Base-by-base conservation (phyloP, 2,113 vertebrate genomes). In the Stomatorhinus ivindoensis region DNA sequence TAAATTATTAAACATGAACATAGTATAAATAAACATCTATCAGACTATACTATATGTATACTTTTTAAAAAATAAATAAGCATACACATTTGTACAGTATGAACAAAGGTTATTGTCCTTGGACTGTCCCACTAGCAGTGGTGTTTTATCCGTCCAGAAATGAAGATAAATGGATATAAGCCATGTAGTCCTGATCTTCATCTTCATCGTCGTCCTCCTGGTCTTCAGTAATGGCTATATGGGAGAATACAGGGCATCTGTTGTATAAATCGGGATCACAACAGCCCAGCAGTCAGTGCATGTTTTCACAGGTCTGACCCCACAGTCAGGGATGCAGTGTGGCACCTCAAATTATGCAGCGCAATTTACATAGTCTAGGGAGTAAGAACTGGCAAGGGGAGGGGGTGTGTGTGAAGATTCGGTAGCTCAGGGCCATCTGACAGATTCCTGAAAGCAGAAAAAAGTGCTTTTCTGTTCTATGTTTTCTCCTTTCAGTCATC, bases 21-120 rank as follows among this genome's bases (percentile, higher is more conserved):
- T 96, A 96, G 94, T 97, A 98, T 97, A 98, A 98, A 98, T 98
- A 97, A 97, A 97, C 95, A 96, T 97, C 96, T 96, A 97, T 94
- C 87, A 95, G 95, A 96, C 95, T 96, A 95, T 95, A 96, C 96
- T 97, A 96, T 94, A 95, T 94, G 96, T 96, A 95, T 96, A 96
- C 93, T 96, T 94, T 89, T 96, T 91, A 94, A 95, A 95, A 96
- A 98, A 97, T 98, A 98, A 98, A 97, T 98, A 97, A 97, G 96
- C 95, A 93, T 96, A 97, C 96, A 96, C 95, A 95, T 96, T 96
- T 97, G 95, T 98, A 98, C 97, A 98, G 94, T 96, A 96, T 95
- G 95, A 95, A 97, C 96, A 97, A 94, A 95, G 94, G 94, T 95
- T 95, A 53, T 91, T 93, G 93, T 95, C 93, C 93, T 95, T 94